phyloP scores from a whole-genome alignment of 2,113 vertebrate species.

The Ceuthmochares aereus region DNA sequence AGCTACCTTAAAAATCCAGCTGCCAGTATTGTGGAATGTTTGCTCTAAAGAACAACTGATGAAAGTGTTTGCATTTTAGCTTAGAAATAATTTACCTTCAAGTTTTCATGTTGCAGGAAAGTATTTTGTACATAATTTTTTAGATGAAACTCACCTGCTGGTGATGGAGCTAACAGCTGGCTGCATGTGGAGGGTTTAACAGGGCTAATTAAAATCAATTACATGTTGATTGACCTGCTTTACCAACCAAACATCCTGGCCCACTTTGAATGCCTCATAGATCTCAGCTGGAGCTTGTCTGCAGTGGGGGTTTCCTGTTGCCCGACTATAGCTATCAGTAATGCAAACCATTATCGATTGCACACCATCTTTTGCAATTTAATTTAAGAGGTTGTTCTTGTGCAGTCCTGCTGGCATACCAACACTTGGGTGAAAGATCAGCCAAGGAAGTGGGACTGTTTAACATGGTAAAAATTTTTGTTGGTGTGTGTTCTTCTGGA shows the following conservation, averaged over 20 bases:
- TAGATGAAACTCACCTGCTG: conserved; percentile 30
- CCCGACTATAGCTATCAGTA: not conserved
- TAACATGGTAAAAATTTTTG: not conserved
- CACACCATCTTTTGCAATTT: not conserved
- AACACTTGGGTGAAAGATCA: not conserved
- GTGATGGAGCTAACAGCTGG: conserved; percentile 66
- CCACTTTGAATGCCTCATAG: conserved; percentile 63
- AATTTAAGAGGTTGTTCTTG: not conserved
- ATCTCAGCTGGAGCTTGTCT: conserved; percentile 6
- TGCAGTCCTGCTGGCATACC: not conserved
- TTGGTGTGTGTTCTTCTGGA: not conserved
- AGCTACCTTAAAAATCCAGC: not conserved
- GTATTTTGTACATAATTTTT: conserved; percentile 44
- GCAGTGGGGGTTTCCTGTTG: not conserved
- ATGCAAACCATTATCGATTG: not conserved
- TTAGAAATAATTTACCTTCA: conserved; percentile 45
- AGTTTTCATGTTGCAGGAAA: conserved; percentile 44
- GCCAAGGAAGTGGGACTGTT: not conserved
- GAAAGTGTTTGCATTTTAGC: conserved; percentile 18
- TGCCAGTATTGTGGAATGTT: not conserved
- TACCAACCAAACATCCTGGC: conserved; percentile 60
- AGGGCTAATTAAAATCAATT: conserved; percentile 74
- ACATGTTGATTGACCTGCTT: conserved; percentile 71
- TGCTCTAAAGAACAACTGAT: conserved; percentile 6
- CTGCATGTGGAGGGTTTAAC: not conserved